Percentiles rank a stretch among this genome's conserved stretches.
These are phyloP conservation scores for Cataglyphis albicans DNA, from an alignment of 2,888 invertebrate genomes.

Conservation along the genomic window DNA sequence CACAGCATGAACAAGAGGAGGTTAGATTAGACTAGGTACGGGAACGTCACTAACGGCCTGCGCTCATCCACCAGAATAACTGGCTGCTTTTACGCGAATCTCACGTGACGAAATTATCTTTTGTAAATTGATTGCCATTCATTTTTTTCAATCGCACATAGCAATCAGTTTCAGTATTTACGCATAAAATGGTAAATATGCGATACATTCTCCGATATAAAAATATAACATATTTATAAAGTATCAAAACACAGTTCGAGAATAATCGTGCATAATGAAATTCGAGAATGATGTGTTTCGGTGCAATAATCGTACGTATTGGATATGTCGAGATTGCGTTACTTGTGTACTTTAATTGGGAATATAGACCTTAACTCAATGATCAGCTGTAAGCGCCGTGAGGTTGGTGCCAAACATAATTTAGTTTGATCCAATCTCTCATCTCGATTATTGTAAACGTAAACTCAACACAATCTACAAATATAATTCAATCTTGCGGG, in stretches of 20 bases:
- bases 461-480: constrained; percentile 20
- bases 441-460: constrained; percentile 26
- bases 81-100: constrained; percentile 20
- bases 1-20: constrained; percentile 45
- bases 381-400: constrained; percentile 1
- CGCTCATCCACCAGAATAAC: constrained; percentile 31
- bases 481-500: neutral
- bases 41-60: constrained; percentile 63
- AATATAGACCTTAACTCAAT: constrained; percentile 10
- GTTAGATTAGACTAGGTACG: constrained; percentile 60
- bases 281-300: neutral
- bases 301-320: neutral
- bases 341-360: constrained; percentile 36
- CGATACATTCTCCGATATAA: neutral
- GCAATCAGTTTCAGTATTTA: neutral
- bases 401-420: constrained; percentile 29
- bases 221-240: neutral
- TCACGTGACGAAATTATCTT: neutral
- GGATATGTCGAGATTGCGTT: constrained; percentile 11
- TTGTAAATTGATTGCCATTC: neutral
- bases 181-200: neutral
- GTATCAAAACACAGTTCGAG: neutral
- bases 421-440: constrained; percentile 20
- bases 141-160: neutral
- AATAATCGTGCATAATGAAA: constrained; percentile 5